Evolutionary conservation across 1,140 invertebrate species (phyloP).

Genomic region (Zaprionus capensis): DNA sequence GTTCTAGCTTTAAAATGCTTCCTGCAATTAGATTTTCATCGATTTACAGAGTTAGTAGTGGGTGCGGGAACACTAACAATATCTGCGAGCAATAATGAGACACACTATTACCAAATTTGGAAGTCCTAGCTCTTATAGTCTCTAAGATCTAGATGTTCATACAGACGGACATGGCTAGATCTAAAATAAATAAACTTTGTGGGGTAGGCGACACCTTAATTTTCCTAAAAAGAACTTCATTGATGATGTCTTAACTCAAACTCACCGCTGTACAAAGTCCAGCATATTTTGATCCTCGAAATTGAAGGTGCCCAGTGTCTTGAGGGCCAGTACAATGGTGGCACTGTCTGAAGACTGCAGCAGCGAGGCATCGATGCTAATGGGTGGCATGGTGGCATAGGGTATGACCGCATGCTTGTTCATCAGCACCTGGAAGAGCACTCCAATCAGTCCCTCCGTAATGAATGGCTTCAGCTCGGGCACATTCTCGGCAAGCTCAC

Average conservation of each 20-base stretch:
- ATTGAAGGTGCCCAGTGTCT: constrained; percentile 97
- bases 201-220: too few relatives aligned
- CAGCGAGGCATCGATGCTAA: constrained; percentile 65
- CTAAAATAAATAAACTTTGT: too few relatives aligned
- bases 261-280: constrained; percentile 92
- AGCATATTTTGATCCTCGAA: constrained; percentile 97
- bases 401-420: constrained; percentile 91
- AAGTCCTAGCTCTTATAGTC: too few relatives aligned
- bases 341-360: constrained; percentile 87
- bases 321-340: constrained; percentile 95
- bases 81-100: too few relatives aligned
- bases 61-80: too few relatives aligned
- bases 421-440: constrained; percentile 94
- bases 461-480: constrained; percentile 95
- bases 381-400: constrained; percentile 56
- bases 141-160: too few relatives aligned
- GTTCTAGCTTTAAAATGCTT: too few relatives aligned
- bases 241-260: neutral
- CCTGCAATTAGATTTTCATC: too few relatives aligned
- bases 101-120: too few relatives aligned
- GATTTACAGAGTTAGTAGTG: too few relatives aligned
- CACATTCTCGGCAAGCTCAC: constrained; percentile 95
- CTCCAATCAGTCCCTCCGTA: constrained; percentile 95
- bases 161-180: too few relatives aligned
- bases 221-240: rapidly evolving